Percentiles rank a stretch among this genome's conserved stretches.
Conservation (phyloP, 2,113 vertebrate genomes). For the Etheostoma spectabile region DNA sequence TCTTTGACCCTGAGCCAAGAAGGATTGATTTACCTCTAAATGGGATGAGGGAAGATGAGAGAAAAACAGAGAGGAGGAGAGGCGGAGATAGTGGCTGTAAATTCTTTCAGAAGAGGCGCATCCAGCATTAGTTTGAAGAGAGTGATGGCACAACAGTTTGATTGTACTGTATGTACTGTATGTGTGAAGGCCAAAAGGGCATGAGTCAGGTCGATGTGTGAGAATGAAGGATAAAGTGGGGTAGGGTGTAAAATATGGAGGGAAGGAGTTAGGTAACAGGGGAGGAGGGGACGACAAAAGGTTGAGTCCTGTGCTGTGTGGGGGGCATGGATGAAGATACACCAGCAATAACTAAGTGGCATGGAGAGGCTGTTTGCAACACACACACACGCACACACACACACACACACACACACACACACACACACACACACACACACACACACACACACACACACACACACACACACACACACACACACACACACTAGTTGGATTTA, state of each 20-base stretch:
- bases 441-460: constrained; percentile 1
- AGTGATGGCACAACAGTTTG: constrained; percentile 15
- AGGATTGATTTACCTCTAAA: constrained; percentile 70
- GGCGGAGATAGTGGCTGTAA: constrained; percentile 12
- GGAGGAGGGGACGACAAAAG: constrained; percentile 7
- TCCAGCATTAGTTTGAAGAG: constrained; percentile 37
- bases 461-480: constrained; percentile 1
- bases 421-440: neutral
- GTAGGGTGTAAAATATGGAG: neutral
- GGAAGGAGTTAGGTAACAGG: neutral
- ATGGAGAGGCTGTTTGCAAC: neutral
- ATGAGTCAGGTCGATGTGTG: neutral
- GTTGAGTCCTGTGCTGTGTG: neutral
- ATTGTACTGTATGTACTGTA: neutral
- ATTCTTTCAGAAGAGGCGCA: constrained; percentile 24
- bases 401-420: neutral
- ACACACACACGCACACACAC: neutral
- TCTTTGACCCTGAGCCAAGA: constrained; percentile 65
- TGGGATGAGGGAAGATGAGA: constrained; percentile 41
- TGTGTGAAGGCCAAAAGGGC: constrained; percentile 8
- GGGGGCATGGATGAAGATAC: neutral
- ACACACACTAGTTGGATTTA: no score
- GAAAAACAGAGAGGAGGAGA: constrained; percentile 6
- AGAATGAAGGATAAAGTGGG: neutral
- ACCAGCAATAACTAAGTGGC: constrained; percentile 3